These are phyloP conservation scores for Lasius fuliginosus DNA, from an alignment of 2,888 invertebrate genomes.

Conservation along the genomic window DNA sequence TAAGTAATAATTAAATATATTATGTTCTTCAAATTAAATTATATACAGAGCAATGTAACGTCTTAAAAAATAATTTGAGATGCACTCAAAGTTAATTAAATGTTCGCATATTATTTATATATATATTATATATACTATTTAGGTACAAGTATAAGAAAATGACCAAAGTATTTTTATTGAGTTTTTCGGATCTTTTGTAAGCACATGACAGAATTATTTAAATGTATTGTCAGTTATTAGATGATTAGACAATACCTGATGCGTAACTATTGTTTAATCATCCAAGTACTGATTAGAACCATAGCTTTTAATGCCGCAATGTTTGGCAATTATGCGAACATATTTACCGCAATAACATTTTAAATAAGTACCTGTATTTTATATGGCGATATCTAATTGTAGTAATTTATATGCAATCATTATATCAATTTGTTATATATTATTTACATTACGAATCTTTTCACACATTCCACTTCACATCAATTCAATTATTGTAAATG, in stretches of 20 bases:
- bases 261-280: neutral
- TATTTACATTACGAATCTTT: constrained; percentile 26
- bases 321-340: constrained; percentile 13
- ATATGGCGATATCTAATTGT: neutral
- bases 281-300: neutral
- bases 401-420: constrained; percentile 30
- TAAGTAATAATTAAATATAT: neutral
- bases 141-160: constrained; percentile 5
- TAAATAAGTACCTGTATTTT: constrained; percentile 30
- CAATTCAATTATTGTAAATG: neutral
- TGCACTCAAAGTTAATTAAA: neutral
- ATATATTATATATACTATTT: constrained; percentile 26
- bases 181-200: constrained; percentile 8
- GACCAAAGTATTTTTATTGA: constrained; percentile 27
- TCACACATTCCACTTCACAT: constrained; percentile 13
- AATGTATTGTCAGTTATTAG: neutral
- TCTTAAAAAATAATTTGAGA: constrained; percentile 1
- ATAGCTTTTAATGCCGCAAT: constrained; percentile 17
- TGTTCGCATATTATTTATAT: constrained; percentile 27
- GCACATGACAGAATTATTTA: constrained; percentile 5
- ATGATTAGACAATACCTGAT: neutral
- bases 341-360: constrained; percentile 24
- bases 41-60: neutral
- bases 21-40: constrained; percentile 5
- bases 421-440: neutral